Conservation (phyloP, 2,113 vertebrate genomes). For the Microcebus lehilahytsara region DNA sequence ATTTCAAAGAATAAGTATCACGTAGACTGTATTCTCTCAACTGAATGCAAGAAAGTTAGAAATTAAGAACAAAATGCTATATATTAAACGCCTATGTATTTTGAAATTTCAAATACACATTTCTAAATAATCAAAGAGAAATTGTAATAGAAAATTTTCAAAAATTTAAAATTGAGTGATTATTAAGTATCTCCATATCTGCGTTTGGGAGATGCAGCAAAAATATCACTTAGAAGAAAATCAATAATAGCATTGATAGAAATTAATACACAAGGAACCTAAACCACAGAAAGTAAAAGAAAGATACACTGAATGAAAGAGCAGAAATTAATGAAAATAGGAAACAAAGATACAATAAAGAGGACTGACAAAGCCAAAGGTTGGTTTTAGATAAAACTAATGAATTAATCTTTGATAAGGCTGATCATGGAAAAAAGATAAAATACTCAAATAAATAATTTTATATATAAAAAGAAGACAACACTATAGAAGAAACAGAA, state of each 20-base stretch:
- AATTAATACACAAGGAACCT: neutral
- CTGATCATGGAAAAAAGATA: neutral
- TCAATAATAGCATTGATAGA: neutral
- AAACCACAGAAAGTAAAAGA: neutral
- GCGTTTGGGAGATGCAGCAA: neutral
- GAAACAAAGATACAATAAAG: neutral
- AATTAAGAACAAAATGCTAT: neutral
- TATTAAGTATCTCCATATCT: neutral
- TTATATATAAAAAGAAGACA: neutral
- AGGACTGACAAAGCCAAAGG: neutral
- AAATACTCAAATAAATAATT: neutral
- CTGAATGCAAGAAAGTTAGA: neutral
- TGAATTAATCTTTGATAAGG: neutral
- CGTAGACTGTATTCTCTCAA: neutral
- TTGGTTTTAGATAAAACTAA: neutral
- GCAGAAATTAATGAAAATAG: neutral
- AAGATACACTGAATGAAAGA: neutral
- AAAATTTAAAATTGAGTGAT: neutral
- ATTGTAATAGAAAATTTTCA: neutral
- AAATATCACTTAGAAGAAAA: constrained; percentile 8
- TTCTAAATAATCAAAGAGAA: constrained; percentile 19
- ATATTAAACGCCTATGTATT: neutral
- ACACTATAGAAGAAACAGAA: constrained; percentile 6
- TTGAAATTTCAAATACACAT: constrained; percentile 6
- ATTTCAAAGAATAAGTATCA: neutral